phyloP scores from a whole-genome alignment of 2,888 invertebrate species.

The Phymatocera aterrima region DNA sequence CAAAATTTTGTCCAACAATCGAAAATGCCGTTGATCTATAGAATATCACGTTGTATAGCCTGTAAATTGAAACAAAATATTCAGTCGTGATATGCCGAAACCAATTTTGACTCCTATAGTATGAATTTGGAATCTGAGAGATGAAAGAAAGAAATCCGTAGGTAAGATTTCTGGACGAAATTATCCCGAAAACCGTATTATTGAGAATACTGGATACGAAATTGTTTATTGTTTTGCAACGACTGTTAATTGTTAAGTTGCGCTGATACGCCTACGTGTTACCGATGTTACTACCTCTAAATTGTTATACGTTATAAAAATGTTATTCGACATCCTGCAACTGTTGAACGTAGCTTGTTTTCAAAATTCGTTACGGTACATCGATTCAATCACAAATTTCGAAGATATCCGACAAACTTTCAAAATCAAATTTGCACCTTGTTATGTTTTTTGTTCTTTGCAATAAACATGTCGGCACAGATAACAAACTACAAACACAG shows the following conservation, averaged over 20 bases:
- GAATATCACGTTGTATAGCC: neutral
- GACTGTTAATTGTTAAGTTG: slow-evolving; percentile 58
- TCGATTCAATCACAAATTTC: neutral
- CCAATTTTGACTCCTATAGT: neutral
- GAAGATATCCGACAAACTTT: neutral
- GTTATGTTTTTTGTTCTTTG: neutral
- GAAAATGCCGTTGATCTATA: neutral
- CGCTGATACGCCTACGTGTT: no score
- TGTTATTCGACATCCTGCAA: slow-evolving; percentile 22
- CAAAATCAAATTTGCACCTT: neutral
- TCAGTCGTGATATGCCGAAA: neutral
- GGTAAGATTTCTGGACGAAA: neutral
- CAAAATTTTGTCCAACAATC: neutral
- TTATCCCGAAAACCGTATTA: neutral
- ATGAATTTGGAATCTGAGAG: neutral
- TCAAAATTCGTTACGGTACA: neutral
- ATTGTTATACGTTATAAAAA: slow-evolving; percentile 41
- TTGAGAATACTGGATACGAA: neutral
- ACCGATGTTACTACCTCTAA: slow-evolving; percentile 57
- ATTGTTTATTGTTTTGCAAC: slow-evolving; percentile 49
- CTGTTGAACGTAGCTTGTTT: slow-evolving; percentile 38
- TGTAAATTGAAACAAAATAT: neutral
- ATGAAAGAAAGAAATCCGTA: no score
- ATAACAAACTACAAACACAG: slow-evolving; percentile 36
- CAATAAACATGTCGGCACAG: neutral